Conservation (phyloP, 2,888 invertebrate species). For the Drosophila atripex region DNA sequence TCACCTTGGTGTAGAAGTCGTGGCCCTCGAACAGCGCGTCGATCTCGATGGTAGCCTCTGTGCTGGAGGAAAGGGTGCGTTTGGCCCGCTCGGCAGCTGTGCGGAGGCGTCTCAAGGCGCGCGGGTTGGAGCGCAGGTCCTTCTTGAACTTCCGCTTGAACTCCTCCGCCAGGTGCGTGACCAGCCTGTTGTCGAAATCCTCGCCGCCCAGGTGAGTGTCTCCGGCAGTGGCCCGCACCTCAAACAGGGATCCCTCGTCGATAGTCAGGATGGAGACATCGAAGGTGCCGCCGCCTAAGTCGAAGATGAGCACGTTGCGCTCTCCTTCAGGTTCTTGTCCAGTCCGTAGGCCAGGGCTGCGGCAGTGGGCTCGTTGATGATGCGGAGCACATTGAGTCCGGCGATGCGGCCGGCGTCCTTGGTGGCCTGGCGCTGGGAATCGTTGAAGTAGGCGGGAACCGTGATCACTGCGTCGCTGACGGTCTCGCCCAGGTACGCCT, state of each 20-base stretch:
- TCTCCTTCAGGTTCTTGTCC: slow-evolving; percentile 92
- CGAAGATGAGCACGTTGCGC: slow-evolving; percentile 90
- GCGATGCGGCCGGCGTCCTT: slow-evolving; percentile 96
- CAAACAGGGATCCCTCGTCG: slow-evolving; percentile 94
- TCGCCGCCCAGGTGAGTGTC: slow-evolving; percentile 97
- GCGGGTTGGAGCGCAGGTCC: slow-evolving; percentile 87
- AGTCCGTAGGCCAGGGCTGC: slow-evolving; percentile 96
- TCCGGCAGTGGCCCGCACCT: slow-evolving; percentile 98
- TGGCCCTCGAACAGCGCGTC: slow-evolving; percentile 89
- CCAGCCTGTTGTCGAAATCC: slow-evolving; percentile 93
- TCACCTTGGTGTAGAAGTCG: slow-evolving; percentile 89
- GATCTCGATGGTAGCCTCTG: slow-evolving; percentile 90
- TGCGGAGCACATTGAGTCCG: slow-evolving; percentile 94
- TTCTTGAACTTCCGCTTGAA: slow-evolving; percentile 92
- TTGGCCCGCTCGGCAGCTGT: slow-evolving; percentile 92
- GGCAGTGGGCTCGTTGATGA: slow-evolving; percentile 96
- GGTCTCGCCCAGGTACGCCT: slow-evolving; percentile 93
- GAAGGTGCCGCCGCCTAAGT: slow-evolving; percentile 92
- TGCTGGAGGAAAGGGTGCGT: slow-evolving; percentile 90
- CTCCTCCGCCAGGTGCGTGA: slow-evolving; percentile 92
- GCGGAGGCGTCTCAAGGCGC: slow-evolving; percentile 88
- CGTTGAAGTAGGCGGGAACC: slow-evolving; percentile 95
- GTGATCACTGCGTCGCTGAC: slow-evolving; percentile 93
- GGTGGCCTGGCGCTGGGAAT: slow-evolving; percentile 95
- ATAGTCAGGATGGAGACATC: slow-evolving; percentile 97